Evolutionary conservation across 1,140 invertebrate genomes (phyloP).

Genomic region (Panagrolaimus sp.): DNA sequence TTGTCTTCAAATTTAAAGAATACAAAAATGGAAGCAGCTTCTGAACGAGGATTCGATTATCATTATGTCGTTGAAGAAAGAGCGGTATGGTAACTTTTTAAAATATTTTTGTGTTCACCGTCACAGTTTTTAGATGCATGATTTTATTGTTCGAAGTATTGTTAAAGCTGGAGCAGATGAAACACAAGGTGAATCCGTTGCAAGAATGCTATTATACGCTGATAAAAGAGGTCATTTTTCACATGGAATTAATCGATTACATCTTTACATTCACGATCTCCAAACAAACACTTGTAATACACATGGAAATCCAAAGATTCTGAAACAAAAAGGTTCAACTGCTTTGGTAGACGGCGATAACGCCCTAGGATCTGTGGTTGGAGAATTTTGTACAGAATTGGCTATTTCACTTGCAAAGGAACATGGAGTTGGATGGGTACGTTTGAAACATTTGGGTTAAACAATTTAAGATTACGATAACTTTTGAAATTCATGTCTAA

Average conservation of each 20-base stretch:
- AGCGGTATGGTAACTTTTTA: background rate
- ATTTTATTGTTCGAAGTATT: background rate
- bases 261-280: constrained; percentile 27
- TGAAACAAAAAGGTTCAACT: constrained; percentile 51
- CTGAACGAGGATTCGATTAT: background rate
- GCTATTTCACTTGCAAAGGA: constrained; percentile 67
- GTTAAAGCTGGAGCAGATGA: background rate
- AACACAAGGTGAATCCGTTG: constrained; percentile 12
- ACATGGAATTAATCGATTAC: constrained; percentile 37
- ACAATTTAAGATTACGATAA: no score
- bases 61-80: background rate
- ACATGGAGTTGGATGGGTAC: constrained; percentile 79
- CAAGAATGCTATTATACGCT: constrained; percentile 34
- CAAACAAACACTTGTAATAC: background rate
- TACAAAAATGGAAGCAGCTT: background rate
- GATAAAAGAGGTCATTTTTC: constrained; percentile 38
- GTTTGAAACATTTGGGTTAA: constrained; percentile 65
- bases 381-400: constrained; percentile 80
- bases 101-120: no score
- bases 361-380: constrained; percentile 70
- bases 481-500: no score
- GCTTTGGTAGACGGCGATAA: constrained; percentile 57
- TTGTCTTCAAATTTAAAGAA: no score
- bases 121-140: background rate
- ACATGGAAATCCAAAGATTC: constrained; percentile 14